Base-by-base conservation (phyloP, 1,140 invertebrate genomes). In the Drosophila serrata region DNA sequence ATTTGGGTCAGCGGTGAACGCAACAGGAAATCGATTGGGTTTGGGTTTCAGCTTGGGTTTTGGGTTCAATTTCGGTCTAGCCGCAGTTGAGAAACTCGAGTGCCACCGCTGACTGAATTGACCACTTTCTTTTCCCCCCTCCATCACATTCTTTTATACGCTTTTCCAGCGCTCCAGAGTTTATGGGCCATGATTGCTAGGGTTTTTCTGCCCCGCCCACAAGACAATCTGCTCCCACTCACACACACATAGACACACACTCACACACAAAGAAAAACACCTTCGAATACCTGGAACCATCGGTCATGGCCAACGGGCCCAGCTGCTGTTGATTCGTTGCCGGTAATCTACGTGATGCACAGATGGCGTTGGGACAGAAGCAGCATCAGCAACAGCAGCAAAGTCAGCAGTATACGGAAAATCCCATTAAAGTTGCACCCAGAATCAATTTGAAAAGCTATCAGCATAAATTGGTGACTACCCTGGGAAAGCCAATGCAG, bases 401-500 rank as follows among this genome's bases (percentile, higher is more conserved):
- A 19, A 51, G 53, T 29, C 39, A 70, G 57, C 49, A 43, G 45
- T 56, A 48, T 62, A 72, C 68, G 53, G 53, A 63, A 62, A 77
- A 74, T 57, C 69, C 73, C 82, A 82, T 81, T 75, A 67, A 74
- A 65, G 72, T 42, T 59, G 46, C 60, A 82, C 40, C 69, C 70
- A 64, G 62, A 82, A 82, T 82, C 80, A 75, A 82, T 82, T 80
- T 63, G 13, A 60, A 74, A 67, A 63, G 49, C 55, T 53, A 63
- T 65, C 53, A 65, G 55, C 60, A 39, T 58, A 64, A 64, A 64
- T 37, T 64, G 35, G n/a, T n/a, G 51, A 12, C 29, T 40, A 64
- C 69, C 57, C 51, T 64, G 13, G 33, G 24, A 24, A 27, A 12
- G 6, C 8, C 39, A 24, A 0, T 9, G 17, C 29, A 17, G 19